A percentile compares a stretch with the other conserved stretches of the same genome.
phyloP scores from a whole-genome alignment of 2,888 invertebrate genomes.

The Germaria angustata region DNA sequence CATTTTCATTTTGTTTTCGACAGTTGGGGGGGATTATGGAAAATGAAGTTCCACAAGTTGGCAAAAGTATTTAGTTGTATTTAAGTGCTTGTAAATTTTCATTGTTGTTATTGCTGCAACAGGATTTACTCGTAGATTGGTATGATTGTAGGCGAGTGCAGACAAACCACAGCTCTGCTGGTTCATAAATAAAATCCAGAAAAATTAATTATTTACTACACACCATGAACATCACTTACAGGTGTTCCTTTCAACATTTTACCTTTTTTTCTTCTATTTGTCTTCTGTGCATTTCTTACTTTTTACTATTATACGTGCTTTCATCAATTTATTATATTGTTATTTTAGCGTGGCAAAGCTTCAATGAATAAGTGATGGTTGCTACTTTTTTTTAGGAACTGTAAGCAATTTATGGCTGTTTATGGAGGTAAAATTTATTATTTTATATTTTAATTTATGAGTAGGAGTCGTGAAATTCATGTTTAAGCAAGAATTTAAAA shows the following conservation, averaged over 20 bases:
- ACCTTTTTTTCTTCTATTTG: background rate
- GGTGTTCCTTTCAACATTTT: slow-evolving; percentile 51
- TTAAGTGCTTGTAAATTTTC: slow-evolving; percentile 57
- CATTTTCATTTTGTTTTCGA: slow-evolving; percentile 8
- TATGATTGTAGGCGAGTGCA: background rate
- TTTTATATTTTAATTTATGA: slow-evolving; percentile 6
- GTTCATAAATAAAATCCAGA: slow-evolving; percentile 62
- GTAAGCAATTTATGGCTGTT: slow-evolving; percentile 21
- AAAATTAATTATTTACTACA: slow-evolving; percentile 66
- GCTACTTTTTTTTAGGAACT: background rate
- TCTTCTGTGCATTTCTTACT: background rate
- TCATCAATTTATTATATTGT: slow-evolving; percentile 3
- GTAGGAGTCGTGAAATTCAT: background rate
- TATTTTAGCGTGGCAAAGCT: background rate
- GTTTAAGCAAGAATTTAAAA: background rate
- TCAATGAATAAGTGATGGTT: background rate
- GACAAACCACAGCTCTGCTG: slow-evolving; percentile 24
- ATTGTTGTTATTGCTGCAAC: background rate
- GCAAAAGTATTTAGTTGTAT: slow-evolving; percentile 52
- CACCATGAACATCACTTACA: slow-evolving; percentile 64
- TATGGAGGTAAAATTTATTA: background rate
- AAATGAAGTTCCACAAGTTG: slow-evolving; percentile 38
- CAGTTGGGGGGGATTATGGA: slow-evolving; percentile 7
- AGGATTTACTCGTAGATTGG: background rate
- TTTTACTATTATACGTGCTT: background rate